Evolutionary conservation across 2,797 vertebrate species (phyloP).

Genomic region (Rachycentron canadum): DNA sequence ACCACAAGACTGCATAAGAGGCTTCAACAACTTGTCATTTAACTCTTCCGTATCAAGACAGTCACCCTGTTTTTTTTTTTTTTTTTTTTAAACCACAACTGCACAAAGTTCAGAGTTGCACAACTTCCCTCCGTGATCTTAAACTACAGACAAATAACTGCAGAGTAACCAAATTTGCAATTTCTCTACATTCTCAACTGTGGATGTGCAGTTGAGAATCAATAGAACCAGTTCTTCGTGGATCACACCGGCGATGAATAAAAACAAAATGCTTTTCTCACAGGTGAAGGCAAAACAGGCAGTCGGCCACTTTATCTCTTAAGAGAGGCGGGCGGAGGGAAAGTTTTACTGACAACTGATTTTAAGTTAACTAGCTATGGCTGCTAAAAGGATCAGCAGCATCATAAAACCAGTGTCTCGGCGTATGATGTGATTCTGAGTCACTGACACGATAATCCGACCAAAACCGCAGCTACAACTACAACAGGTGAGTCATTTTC

Average conservation of each 20-base stretch:
- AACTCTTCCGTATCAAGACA: conserved; percentile 37
- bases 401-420: neutral
- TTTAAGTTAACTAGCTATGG: conserved; percentile 23
- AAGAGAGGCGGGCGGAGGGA: neutral
- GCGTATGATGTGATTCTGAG: neutral
- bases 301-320: neutral
- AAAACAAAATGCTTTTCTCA: neutral
- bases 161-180: neutral
- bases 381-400: neutral
- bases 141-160: neutral
- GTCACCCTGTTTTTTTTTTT: too few relatives aligned
- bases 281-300: neutral
- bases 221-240: neutral
- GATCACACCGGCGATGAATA: fast-evolving
- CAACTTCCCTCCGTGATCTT: conserved; percentile 21
- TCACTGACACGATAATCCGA: neutral
- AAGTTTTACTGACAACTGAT: conserved; percentile 38
- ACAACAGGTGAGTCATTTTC: conserved; percentile 55
- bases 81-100: conserved; percentile 8
- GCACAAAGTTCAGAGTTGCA: conserved; percentile 66
- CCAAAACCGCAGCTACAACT: neutral
- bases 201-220: neutral
- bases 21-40: too few relatives aligned
- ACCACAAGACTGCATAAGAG: conserved; percentile 27
- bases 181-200: neutral